Evolutionary conservation across 2,797 vertebrate species (phyloP).

Genomic region (Carduelis carduelis): DNA sequence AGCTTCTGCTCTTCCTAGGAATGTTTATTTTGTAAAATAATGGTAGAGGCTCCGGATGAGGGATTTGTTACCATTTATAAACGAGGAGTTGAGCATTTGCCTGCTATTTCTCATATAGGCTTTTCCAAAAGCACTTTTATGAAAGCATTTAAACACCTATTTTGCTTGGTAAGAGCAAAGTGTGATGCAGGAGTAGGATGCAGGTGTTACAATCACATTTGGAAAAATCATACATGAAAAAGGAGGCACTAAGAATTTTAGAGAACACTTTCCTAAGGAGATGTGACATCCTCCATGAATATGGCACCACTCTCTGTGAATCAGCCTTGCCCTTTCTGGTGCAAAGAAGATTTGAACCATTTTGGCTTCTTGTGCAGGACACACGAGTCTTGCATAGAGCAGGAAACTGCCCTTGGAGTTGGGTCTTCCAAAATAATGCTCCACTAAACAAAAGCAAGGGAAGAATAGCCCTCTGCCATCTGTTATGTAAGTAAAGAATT

Average conservation of each 20-base stretch:
- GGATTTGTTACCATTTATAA: neutral
- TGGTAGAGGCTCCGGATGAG: neutral
- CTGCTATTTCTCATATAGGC: accelerated
- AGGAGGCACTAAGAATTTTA: neutral
- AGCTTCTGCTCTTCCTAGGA: neutral
- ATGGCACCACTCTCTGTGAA: neutral
- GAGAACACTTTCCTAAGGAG: neutral
- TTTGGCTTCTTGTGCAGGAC: neutral
- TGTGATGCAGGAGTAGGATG: neutral
- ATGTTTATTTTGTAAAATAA: neutral
- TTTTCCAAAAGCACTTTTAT: neutral
- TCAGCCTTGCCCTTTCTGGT: neutral
- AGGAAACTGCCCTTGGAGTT: neutral
- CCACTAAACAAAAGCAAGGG: neutral
- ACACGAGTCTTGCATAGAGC: accelerated
- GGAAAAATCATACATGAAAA: neutral
- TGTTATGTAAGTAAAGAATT: neutral
- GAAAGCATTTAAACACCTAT: neutral
- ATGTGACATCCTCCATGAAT: accelerated
- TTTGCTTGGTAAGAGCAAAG: neutral
- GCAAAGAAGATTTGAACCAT: neutral
- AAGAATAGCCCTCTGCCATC: neutral
- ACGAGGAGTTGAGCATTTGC: neutral
- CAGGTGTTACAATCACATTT: neutral
- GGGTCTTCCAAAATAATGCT: neutral